Evolutionary conservation across 2,888 invertebrate species (phyloP).

Genomic region (Dinocampus coccinellae): DNA sequence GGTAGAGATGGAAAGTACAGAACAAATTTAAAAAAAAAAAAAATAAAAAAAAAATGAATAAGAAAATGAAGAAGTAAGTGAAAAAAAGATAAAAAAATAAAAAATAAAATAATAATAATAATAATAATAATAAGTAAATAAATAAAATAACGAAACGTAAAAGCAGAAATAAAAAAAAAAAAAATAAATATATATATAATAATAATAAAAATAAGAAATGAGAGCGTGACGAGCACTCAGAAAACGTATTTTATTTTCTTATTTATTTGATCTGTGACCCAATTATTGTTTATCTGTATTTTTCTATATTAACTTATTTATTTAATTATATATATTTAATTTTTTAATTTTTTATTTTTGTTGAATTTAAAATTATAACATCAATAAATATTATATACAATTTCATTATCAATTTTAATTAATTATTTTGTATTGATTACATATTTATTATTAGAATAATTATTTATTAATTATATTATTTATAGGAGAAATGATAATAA

Average conservation of each 20-base stretch:
- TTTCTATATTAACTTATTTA: background rate
- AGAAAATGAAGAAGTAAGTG: background rate
- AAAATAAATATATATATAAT: too few relatives aligned
- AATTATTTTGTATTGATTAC: background rate
- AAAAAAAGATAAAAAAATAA: background rate
- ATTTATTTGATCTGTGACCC: slow-evolving; percentile 27
- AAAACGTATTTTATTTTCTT: slow-evolving; percentile 30
- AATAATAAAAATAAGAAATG: slow-evolving; percentile 6
- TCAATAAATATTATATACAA: too few relatives aligned
- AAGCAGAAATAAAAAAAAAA: background rate
- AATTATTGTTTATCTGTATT: background rate
- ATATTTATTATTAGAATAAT: too few relatives aligned
- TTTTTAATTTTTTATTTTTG: background rate
- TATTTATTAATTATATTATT: slow-evolving; percentile 9
- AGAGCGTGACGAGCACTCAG: slow-evolving; percentile 20
- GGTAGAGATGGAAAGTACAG: background rate
- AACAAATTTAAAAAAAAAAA: background rate
- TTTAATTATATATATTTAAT: background rate
- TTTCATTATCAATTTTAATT: too few relatives aligned
- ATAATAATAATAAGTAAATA: too few relatives aligned
- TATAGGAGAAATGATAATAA: slow-evolving; percentile 85
- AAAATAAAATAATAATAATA: too few relatives aligned
- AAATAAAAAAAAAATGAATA: background rate
- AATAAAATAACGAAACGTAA: background rate
- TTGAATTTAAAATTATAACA: too few relatives aligned